Base-by-base conservation (phyloP, 2,888 invertebrate species). In the Catocala nupta region DNA sequence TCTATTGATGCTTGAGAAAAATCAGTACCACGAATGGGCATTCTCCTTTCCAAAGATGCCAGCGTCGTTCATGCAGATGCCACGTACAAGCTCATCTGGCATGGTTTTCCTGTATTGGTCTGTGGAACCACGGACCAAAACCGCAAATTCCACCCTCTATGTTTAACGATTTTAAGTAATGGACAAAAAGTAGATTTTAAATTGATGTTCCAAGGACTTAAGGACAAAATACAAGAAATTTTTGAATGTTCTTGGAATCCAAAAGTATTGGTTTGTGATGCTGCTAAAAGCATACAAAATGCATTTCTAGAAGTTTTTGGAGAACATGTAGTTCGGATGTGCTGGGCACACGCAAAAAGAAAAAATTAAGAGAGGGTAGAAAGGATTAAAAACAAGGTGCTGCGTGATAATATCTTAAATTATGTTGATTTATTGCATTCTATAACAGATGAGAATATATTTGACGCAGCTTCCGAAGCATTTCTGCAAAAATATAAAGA, bases 401-500 rank as follows among this genome's bases (percentile, higher is more conserved):
- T 11, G 56, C 36, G 53, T 57, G 57, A 63, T 0, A 13, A 5
- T n/a, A 9, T 57, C 49, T 58, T 57, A 49, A 11, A 57, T 54
- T 13, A 25, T n/a, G 44, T 50, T 33, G 33, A 57, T 12, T 43
- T 47, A 47, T 47, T 52, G 52, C 61, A 56, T 9, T 62, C 12
- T 8, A 51, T 45, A 51, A 62, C 61, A 10, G 45, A 45, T 52
- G 2, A 10, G 25, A 52, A 56, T 44, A 52, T 52, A 7, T 61
- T 61, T 52, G 11, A 36, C 11, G 47, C 45, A 10, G 61, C 61
- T 61, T 51, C 47, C 10, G 39, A 47, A 9, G 5, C 42, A 5
- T 63, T 63, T 12, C 56, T 64, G 52, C 8, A 34, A 43, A 64
- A 64, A 64, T 64, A 48, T 45, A n/a, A 59, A 16, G 49, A 56